Percentiles rank a stretch among this genome's conserved stretches.
phyloP scores from a whole-genome alignment of 1,140 invertebrate species.

The Chrysomallon squamiferum region DNA sequence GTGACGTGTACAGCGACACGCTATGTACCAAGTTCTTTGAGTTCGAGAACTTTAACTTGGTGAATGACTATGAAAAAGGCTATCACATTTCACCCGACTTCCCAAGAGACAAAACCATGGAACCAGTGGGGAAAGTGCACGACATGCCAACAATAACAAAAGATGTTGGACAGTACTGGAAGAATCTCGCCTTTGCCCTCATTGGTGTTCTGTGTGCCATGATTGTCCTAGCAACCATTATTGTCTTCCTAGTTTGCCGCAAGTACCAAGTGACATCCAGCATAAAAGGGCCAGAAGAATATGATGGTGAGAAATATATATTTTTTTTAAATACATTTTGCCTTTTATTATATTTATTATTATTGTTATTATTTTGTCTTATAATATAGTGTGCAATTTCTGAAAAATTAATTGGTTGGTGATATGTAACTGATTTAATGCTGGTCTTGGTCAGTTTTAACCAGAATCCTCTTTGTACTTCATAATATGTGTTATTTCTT shows the following conservation, averaged over 20 bases:
- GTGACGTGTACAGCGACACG: slow-evolving; percentile 17
- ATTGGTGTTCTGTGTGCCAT: slow-evolving; percentile 33
- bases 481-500: too few species aligned
- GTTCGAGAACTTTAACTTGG: slow-evolving; percentile 25
- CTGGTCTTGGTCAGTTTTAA: too few species aligned
- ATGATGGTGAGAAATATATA: slow-evolving; percentile 4
- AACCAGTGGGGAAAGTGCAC: background rate
- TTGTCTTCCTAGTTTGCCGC: slow-evolving; percentile 28
- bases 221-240: slow-evolving; percentile 25
- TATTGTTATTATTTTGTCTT: too few species aligned
- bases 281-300: slow-evolving; percentile 23
- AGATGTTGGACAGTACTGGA: slow-evolving; percentile 33
- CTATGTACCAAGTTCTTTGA: slow-evolving; percentile 31
- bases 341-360: too few species aligned
- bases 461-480: too few species aligned
- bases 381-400: too few species aligned
- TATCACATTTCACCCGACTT: background rate
- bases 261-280: slow-evolving; percentile 19
- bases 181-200: slow-evolving; percentile 33
- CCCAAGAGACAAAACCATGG: background rate
- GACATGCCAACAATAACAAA: slow-evolving; percentile 17
- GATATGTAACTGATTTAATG: too few species aligned
- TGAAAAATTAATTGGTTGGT: too few species aligned
- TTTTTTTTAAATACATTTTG: too few species aligned
- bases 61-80: background rate